Evolutionary conservation across 2,888 invertebrate species (phyloP).

Genomic region (Xanthia icteritia): DNA sequence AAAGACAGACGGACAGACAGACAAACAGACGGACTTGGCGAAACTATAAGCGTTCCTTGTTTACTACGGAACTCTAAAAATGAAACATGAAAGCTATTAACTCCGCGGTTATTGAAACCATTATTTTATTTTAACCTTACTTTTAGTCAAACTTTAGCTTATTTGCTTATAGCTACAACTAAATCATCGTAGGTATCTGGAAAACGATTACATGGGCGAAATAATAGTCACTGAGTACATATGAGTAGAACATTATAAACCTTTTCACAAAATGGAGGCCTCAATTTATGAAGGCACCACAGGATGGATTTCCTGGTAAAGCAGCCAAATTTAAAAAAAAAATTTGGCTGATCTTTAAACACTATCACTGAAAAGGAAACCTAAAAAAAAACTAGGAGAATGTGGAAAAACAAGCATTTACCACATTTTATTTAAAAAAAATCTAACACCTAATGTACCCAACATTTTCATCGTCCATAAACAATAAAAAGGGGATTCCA

Average conservation of each 20-base stretch:
- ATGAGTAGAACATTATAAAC: not conserved
- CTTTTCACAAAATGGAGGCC: not conserved
- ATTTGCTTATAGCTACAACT: not conserved
- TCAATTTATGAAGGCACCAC: too few species aligned
- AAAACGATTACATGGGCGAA: not conserved
- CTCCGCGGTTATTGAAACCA: not conserved
- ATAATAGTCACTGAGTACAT: too few species aligned
- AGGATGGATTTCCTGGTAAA: fast-evolving
- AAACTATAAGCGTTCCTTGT: too few species aligned
- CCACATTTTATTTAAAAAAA: too few species aligned
- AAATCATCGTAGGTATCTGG: not conserved
- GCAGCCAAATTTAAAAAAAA: not conserved
- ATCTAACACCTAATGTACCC: not conserved
- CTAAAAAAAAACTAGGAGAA: not conserved
- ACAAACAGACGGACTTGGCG: too few species aligned
- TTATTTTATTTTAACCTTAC: not conserved
- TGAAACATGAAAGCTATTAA: not conserved
- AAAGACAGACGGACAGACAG: too few species aligned
- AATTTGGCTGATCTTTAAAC: not conserved
- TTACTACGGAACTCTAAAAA: too few species aligned
- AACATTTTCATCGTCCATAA: not conserved
- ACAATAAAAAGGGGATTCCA: not conserved
- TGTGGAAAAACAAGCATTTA: not conserved
- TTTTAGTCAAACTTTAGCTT: not conserved
- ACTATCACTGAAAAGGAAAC: not conserved